A percentile compares a stretch with the other conserved stretches of the same genome.
phyloP scores from a whole-genome alignment of 2,113 vertebrate species.

The Acanthochromis polyacanthus region DNA sequence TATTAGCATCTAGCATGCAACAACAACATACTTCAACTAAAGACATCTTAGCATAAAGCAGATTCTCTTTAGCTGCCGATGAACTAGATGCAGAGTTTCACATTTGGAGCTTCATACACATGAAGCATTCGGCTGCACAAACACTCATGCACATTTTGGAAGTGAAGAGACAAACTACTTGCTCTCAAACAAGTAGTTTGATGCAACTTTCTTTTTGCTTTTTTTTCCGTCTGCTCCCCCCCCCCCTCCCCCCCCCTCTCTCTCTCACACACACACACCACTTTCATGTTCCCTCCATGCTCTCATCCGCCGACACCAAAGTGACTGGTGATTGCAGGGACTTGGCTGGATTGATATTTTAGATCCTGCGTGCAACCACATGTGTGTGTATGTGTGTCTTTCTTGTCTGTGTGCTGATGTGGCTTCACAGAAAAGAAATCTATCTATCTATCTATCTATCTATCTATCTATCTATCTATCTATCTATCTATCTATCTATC shows the following conservation, averaged over 20 bases:
- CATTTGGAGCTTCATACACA: neutral
- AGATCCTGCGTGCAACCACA: neutral
- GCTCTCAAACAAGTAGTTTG: neutral
- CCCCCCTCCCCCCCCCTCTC: too few relatives aligned
- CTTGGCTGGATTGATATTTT: constrained; percentile 34
- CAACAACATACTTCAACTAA: neutral
- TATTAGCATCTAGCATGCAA: neutral
- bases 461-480: too few relatives aligned
- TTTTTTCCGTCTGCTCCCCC: neutral
- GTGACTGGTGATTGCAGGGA: constrained; percentile 44
- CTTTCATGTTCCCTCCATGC: constrained; percentile 16
- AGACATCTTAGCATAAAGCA: neutral
- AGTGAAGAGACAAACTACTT: constrained; percentile 2
- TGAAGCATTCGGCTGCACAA: neutral
- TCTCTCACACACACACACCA: neutral
- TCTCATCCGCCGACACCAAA: constrained; percentile 26
- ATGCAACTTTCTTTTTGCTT: constrained; percentile 5
- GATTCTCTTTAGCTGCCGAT: neutral
- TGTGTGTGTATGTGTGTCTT: neutral
- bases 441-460: too few relatives aligned
- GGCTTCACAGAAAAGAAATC: too few relatives aligned
- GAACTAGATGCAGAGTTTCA: neutral
- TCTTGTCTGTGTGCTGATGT: neutral
- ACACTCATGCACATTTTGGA: neutral
- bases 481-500: too few relatives aligned